Conservation (phyloP, 1,140 invertebrate species). For the Chionoecetes opilio region DNA sequence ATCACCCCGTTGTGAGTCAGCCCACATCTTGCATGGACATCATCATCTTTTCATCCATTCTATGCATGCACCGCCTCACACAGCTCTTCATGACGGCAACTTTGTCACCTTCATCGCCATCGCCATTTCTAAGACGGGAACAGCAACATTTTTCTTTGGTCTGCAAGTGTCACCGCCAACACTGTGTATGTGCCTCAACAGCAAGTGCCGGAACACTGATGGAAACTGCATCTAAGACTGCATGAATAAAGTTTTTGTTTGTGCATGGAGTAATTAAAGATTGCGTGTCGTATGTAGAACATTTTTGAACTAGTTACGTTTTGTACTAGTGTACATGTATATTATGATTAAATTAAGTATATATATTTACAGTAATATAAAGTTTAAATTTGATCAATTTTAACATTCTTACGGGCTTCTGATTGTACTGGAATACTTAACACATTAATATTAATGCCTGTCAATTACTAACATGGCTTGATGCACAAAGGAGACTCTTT, state of each 20-base stretch:
- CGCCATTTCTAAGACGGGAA: too few relatives aligned
- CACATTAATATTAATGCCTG: slow-evolving; percentile 27
- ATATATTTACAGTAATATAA: slow-evolving; percentile 38
- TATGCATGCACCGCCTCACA: too few relatives aligned
- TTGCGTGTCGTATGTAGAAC: slow-evolving; percentile 35
- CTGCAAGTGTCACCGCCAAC: not conserved
- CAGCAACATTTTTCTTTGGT: too few relatives aligned
- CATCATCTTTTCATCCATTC: too few relatives aligned
- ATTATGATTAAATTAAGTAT: slow-evolving; percentile 33
- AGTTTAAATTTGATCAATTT: slow-evolving; percentile 13
- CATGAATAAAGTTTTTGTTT: slow-evolving; percentile 33
- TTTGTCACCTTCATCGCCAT: too few relatives aligned
- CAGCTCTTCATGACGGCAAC: too few relatives aligned
- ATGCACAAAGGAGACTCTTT: slow-evolving; percentile 35
- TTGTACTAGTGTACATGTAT: not conserved
- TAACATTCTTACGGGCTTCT: not conserved
- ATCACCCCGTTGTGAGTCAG: not conserved
- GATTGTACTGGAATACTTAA: not conserved
- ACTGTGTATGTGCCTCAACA: not conserved
- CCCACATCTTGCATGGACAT: not conserved
- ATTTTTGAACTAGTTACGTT: not conserved
- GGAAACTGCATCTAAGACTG: slow-evolving; percentile 43
- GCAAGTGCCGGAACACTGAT: not conserved
- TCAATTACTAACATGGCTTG: slow-evolving; percentile 54
- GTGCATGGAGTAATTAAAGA: slow-evolving; percentile 51